Evolutionary conservation across 2,113 vertebrate species (phyloP).

Genomic region (Hippocampus comes): DNA sequence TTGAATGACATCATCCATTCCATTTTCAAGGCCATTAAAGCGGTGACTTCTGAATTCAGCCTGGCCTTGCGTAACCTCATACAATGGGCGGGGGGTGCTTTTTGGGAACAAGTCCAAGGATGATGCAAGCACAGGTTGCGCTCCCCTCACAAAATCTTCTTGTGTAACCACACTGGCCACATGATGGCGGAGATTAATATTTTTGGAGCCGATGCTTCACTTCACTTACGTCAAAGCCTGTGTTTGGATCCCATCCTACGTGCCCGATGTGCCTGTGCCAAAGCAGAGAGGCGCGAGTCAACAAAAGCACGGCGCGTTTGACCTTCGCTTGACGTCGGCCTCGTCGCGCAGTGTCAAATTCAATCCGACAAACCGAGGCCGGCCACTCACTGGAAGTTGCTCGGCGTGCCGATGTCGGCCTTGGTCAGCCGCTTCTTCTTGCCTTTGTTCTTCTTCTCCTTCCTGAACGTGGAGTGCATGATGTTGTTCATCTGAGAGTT

Average conservation of each 20-base stretch:
- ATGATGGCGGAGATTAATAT: constrained; percentile 25
- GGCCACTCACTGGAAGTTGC: constrained; percentile 93
- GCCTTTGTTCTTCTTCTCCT: constrained; percentile 88
- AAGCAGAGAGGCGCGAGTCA: neutral
- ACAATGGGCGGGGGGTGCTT: constrained; percentile 19
- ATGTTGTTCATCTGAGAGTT: constrained; percentile 88
- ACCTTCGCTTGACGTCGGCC: neutral
- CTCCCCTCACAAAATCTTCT: constrained; percentile 43
- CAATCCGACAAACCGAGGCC: neutral
- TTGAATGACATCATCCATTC: constrained; percentile 24
- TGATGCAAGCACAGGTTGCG: constrained; percentile 54
- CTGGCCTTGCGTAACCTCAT: constrained; percentile 35
- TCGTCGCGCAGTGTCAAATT: neutral
- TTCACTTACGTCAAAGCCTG: constrained; percentile 95
- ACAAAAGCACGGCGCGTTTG: neutral
- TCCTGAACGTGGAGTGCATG: constrained; percentile 84
- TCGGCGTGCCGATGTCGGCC: constrained; percentile 96
- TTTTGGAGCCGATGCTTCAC: constrained; percentile 13
- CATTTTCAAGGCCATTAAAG: constrained; percentile 31
- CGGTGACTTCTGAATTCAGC: constrained; percentile 31
- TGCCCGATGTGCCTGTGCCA: constrained; percentile 88
- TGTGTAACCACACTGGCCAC: constrained; percentile 44
- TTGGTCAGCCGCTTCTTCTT: constrained; percentile 96
- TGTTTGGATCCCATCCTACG: constrained; percentile 98
- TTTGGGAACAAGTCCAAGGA: constrained; percentile 49